Evolutionary conservation across 1,140 invertebrate genomes (phyloP).

Genomic region (Papilio polytes): DNA sequence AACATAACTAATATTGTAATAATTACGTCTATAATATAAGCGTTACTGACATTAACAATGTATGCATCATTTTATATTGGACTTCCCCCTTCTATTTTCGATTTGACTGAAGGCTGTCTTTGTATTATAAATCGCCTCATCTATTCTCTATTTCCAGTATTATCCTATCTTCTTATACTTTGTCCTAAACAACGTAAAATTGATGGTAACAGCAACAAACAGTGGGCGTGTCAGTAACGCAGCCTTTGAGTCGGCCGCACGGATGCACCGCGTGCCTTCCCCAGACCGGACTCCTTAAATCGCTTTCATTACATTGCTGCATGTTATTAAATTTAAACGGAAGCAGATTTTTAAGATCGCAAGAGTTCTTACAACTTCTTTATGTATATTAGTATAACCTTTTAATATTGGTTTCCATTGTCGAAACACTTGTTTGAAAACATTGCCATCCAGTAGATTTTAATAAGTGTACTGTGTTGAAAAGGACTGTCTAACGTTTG

Average conservation of each 20-base stretch:
- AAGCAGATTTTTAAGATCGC: slow-evolving; percentile 47
- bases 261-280: slow-evolving; percentile 63
- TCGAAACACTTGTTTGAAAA: too few species aligned
- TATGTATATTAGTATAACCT: too few species aligned
- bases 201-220: slow-evolving; percentile 40
- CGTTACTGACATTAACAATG: too few species aligned
- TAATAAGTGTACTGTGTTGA: too few species aligned
- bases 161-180: not conserved
- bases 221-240: slow-evolving; percentile 44
- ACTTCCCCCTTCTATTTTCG: too few species aligned
- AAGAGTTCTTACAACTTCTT: not conserved
- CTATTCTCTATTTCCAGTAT: not conserved
- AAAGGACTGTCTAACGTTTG: too few species aligned
- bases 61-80: too few species aligned
- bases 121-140: not conserved
- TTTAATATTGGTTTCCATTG: too few species aligned
- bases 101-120: too few species aligned
- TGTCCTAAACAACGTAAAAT: slow-evolving; percentile 35
- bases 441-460: too few species aligned
- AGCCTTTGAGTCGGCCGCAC: slow-evolving; percentile 64
- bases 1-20: too few species aligned
- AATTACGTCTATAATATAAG: too few species aligned
- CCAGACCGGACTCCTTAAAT: slow-evolving; percentile 63
- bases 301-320: slow-evolving; percentile 53
- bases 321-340: slow-evolving; percentile 60